Base-by-base conservation (phyloP, 2,888 invertebrate genomes). In the Acleris emargana region DNA sequence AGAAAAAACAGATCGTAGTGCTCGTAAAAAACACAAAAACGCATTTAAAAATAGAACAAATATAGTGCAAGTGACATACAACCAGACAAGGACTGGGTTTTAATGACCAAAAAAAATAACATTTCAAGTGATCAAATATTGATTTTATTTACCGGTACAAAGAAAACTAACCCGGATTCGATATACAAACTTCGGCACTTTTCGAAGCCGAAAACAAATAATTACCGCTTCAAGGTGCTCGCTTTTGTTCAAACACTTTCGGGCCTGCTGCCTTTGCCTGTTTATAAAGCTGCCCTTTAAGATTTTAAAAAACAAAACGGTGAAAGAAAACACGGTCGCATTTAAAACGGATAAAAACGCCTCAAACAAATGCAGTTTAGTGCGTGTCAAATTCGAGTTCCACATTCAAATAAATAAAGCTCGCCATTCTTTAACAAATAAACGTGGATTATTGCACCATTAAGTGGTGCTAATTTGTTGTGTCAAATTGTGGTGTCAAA, bases 161-260 rank as follows among this genome's bases (percentile, higher is more conserved):
- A 73, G 69, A 73, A 75, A 77, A 79, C 76, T 73, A 77, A 73
- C 72, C 73, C 69, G 73, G 57, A 70, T 74, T 77, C 78, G 59
- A 77, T 80, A 80, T 80, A 78, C 77, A 85, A 84, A 83, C 78
- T 73, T 70, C 74, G 72, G 70, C 73, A 76, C 77, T 80, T 85
- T 84, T 81, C 73, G 75, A 84, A 85, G 83, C 80, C 76, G 74
- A 84, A 85, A 74, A 80, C 84, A 88, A 90, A 88, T 84, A 89
- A 84, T 86, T 89, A 87, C 89, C 88, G 86, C 80, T 80, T 83
- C 84, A 82, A 83, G 81, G 83, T 83, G 84, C 82, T 82, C 79
- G 78, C 74, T 84, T 86, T 88, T 87, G 84, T 89, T 88, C 83
- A 82, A 86, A 88, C 84, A 82, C 82, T 83, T 83, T 81, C 79